phyloP scores from a whole-genome alignment of 2,888 invertebrate species.

The Polydrusus tereticollis region DNA sequence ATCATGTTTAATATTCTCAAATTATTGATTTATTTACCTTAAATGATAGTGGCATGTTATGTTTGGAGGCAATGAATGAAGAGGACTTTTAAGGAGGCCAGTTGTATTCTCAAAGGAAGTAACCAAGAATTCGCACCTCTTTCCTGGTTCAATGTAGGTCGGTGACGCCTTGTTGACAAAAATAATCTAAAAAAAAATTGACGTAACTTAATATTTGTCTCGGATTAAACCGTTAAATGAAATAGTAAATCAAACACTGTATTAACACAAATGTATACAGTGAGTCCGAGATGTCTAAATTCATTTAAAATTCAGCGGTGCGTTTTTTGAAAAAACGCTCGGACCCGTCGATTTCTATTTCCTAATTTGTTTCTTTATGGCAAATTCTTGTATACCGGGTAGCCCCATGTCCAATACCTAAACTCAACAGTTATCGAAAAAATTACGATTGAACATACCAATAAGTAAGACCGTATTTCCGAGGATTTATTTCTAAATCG shows the following conservation, averaged over 20 bases:
- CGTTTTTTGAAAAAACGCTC: too few relatives aligned
- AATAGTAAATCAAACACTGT: not conserved
- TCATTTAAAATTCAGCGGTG: too few relatives aligned
- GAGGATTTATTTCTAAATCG: too few relatives aligned
- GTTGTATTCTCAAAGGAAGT: conserved; percentile 81
- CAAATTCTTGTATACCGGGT: too few relatives aligned
- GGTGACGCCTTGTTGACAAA: conserved; percentile 83
- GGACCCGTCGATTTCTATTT: too few relatives aligned
- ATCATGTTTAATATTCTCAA: not conserved
- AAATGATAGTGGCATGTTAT: conserved; percentile 87
- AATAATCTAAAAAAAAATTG: conserved; percentile 71
- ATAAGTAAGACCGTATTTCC: too few relatives aligned
- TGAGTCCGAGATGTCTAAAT: too few relatives aligned
- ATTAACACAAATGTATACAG: too few relatives aligned
- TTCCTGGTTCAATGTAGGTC: conserved; percentile 79
- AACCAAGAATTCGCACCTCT: conserved; percentile 82
- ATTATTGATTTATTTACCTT: conserved; percentile 34
- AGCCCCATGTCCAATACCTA: too few relatives aligned
- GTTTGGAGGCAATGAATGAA: conserved; percentile 84
- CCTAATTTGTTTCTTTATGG: too few relatives aligned
- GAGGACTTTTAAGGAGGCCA: conserved; percentile 81
- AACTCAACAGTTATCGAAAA: too few relatives aligned
- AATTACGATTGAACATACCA: too few relatives aligned
- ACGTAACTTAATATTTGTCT: not conserved
- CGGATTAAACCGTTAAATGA: not conserved